Conservation (phyloP, 2,113 vertebrate species). For the Pitta sordida region DNA sequence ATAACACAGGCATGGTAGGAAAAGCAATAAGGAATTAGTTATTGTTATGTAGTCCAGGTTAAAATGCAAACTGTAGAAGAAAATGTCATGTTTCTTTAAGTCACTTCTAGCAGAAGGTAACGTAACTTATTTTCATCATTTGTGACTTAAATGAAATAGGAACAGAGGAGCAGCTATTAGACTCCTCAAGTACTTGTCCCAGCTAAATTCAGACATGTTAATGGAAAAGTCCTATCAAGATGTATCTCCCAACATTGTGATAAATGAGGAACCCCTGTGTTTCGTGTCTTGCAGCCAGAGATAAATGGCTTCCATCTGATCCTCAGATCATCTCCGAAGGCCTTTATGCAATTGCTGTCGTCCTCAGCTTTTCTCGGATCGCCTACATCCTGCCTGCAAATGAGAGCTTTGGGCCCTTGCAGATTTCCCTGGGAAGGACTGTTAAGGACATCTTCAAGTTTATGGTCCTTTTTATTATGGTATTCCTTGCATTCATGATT, state of each 20-base stretch:
- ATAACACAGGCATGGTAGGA: neutral
- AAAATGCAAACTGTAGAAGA: neutral
- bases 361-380: slow-evolving; percentile 88
- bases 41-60: neutral
- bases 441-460: slow-evolving; percentile 94
- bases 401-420: slow-evolving; percentile 89
- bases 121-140: neutral
- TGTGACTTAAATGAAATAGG: neutral
- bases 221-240: neutral
- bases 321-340: slow-evolving; percentile 91
- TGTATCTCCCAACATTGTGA: neutral
- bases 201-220: neutral
- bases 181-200: neutral
- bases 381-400: slow-evolving; percentile 91
- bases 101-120: neutral
- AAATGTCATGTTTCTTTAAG: neutral
- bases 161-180: neutral
- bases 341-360: slow-evolving; percentile 87
- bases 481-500: slow-evolving; percentile 92
- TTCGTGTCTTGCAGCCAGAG: slow-evolving; percentile 78
- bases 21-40: neutral
- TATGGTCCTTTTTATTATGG: slow-evolving; percentile 94
- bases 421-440: slow-evolving; percentile 89
- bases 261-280: slow-evolving; percentile 6
- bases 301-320: slow-evolving; percentile 90